Evolutionary conservation across 2,888 invertebrate species (phyloP), one percentile per base, ranked within the genome.

Genomic region (Xestia rhomboidea): DNA sequence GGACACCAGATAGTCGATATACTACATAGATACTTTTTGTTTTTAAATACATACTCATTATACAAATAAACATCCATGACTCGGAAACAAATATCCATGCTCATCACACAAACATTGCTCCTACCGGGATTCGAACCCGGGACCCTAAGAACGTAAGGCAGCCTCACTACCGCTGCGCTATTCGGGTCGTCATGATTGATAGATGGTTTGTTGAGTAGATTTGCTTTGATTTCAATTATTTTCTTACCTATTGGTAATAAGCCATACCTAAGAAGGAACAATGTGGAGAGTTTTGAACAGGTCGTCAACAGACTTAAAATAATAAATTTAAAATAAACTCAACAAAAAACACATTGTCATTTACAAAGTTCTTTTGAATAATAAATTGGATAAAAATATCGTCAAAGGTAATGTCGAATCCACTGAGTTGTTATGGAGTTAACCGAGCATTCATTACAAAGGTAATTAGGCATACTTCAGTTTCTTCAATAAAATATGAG

Each of bases 361-460:
- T 60, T 3, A 75, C 2, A 77, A 49, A 38, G 30, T n/a, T 5
- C 13, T 62, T 49, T 27, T 27, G 38, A 38, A 38, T 38, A 38
- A 38, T 60, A 60, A 60, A 46, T n/a, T 15, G 27, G 49, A 27
- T 46, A 77, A 62, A 77, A n/a, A 41, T 63, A 51, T 76, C n/a
- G 18, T 76, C 27, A 66, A 78, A 76, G 67, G 51, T 27, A 41
- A 57, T 30, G 24, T 13, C 6, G 6, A 5, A 34, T 27, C 10
- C 27, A 38, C 27, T 27, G 38, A 27, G 11, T 30, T 30, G 11
- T 74, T 41, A 7, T 46, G 11, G 49, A 51, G 49, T 73, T 24
- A 11, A 77, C n/a, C 30, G 30, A 75, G 30, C 49, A 44, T n/a
- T 77, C 41, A 78, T 30, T 21, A 64, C n/a, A 11, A 30, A 41